Conservation (phyloP, 2,888 invertebrate species). For the Rhyacophila evoluta region DNA sequence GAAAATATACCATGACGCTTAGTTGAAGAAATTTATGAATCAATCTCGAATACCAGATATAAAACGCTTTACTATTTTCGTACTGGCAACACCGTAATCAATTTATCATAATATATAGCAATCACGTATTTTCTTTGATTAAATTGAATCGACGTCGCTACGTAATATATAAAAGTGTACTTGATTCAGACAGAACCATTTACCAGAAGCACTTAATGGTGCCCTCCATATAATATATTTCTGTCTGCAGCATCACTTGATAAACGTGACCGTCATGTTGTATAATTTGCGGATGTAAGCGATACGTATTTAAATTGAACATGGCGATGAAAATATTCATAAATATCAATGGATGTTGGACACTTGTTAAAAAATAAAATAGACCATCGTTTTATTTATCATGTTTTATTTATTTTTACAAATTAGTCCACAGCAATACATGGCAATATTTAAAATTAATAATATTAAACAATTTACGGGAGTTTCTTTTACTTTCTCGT, state of each 20-base stretch:
- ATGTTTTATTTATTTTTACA: too few relatives aligned
- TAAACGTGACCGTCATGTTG: background rate
- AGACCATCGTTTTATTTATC: background rate
- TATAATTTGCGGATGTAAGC: background rate
- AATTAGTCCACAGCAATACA: too few relatives aligned
- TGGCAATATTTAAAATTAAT: too few relatives aligned
- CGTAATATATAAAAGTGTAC: background rate
- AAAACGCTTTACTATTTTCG: too few relatives aligned
- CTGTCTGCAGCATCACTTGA: background rate
- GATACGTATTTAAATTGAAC: slow-evolving; percentile 7
- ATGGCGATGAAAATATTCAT: background rate
- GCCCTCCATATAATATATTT: background rate
- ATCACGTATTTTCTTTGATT: background rate
- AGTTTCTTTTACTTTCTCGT: too few relatives aligned
- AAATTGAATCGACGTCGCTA: background rate
- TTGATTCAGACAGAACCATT: background rate
- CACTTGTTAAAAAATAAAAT: background rate
- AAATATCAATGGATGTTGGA: background rate
- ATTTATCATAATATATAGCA: background rate
- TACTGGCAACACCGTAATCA: background rate
- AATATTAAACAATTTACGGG: too few relatives aligned
- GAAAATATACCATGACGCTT: too few relatives aligned
- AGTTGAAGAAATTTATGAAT: too few relatives aligned
- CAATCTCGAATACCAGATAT: too few relatives aligned
- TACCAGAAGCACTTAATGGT: background rate